These are phyloP conservation scores for Branchipolynoe longqiensis DNA, from an alignment of 2,888 invertebrate species.

Conservation along the genomic window DNA sequence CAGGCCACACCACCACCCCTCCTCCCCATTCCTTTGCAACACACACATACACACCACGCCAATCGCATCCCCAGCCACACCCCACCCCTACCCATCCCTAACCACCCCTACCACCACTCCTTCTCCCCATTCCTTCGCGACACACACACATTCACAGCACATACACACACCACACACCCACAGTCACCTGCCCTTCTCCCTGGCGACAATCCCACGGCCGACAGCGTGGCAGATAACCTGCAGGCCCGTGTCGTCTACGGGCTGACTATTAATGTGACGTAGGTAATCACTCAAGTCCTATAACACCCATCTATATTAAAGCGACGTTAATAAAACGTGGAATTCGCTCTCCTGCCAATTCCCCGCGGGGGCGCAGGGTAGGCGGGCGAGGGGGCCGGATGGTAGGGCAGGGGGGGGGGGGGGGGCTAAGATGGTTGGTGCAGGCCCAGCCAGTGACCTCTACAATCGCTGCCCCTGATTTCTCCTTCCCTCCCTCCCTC, in stretches of 20 bases:
- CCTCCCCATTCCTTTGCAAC: background rate
- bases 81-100: slow-evolving; percentile 1
- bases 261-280: slow-evolving; percentile 2
- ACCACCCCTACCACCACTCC: background rate
- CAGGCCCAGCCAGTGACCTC: no score
- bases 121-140: background rate
- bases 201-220: background rate
- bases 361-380: no score
- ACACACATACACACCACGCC: background rate
- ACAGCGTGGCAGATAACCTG: background rate
- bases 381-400: background rate
- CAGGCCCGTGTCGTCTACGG: slow-evolving; percentile 7
- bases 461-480: no score
- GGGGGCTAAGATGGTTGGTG: background rate
- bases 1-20: background rate
- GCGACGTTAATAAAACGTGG: slow-evolving; percentile 18
- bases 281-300: background rate
- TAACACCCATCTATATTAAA: slow-evolving; percentile 35
- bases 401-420: background rate
- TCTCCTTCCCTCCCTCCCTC: no score
- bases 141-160: background rate
- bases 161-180: background rate
- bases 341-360: no score
- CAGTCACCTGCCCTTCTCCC: background rate
- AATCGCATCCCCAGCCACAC: background rate